phyloP scores from a whole-genome alignment of 2,113 vertebrate species.

The Apeltes quadracus region DNA sequence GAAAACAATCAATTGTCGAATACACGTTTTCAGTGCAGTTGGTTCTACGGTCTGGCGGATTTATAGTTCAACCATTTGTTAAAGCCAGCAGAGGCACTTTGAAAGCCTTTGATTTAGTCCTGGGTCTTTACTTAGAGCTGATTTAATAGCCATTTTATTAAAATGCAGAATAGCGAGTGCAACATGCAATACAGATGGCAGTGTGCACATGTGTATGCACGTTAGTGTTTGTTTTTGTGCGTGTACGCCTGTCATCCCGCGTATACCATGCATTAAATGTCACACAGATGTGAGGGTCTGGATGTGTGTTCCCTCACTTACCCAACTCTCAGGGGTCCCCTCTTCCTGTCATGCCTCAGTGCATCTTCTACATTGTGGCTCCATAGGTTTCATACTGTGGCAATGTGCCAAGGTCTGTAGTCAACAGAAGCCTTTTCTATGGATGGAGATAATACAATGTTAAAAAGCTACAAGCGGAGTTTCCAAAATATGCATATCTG shows the following conservation, averaged over 20 bases:
- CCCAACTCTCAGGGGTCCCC: constrained; percentile 31
- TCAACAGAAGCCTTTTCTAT: constrained; percentile 23
- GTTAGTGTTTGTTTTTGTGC: background rate
- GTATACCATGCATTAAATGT: constrained; percentile 56
- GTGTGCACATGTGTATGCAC: background rate
- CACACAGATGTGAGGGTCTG: constrained; percentile 36
- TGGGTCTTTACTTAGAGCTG: constrained; percentile 17
- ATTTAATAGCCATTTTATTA: constrained; percentile 12
- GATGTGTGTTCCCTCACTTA: constrained; percentile 32
- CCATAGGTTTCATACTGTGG: constrained; percentile 39
- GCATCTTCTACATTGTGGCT: constrained; percentile 15
- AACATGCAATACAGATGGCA: background rate
- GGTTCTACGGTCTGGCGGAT: background rate
- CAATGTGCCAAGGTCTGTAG: constrained; percentile 15
- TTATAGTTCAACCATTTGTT: constrained; percentile 1
- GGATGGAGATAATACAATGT: constrained; percentile 46
- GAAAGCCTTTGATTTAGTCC: background rate
- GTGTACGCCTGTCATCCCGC: constrained; percentile 23
- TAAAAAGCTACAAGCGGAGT: constrained; percentile 16
- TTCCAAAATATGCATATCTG: background rate
- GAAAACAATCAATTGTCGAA: background rate
- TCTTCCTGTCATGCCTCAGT: constrained; percentile 27
- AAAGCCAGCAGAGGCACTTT: background rate
- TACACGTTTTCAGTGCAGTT: background rate
- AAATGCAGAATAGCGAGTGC: constrained; percentile 6